Base-by-base conservation (phyloP, 2,797 vertebrate species). In the Tapera naevia region DNA sequence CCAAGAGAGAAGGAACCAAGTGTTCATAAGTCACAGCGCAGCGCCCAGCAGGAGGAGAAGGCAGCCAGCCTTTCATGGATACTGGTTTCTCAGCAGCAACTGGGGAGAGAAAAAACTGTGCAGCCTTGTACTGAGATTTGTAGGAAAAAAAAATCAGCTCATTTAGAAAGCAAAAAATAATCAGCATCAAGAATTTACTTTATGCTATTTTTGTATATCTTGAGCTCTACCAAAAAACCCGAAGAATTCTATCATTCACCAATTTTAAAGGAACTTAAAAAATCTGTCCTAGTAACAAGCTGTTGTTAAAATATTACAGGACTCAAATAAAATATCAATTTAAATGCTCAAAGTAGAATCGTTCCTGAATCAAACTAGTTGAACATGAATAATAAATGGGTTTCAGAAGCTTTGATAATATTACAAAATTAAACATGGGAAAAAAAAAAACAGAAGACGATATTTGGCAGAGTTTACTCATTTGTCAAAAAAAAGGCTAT, bases 1-100 rank as follows among this genome's bases (percentile, higher is more conserved):
- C 0, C 0, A 9, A 16, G 13, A 24, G 30, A 64, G 60, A 64
- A 33, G 12, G 24, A 88, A 41, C 2, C 11, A 33, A 72, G 17
- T 17, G 41, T 39, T 76, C 11, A 45, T 13, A 56, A 57, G 37
- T 39, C 24, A 41, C 60, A 82, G 27, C 18, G 43, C n/a, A 33
- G 11, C 3, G 61, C 28, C 32, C 1, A 70, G 37, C 7, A 72
- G 41, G 22, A 79, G 8, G 5, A 81, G 16, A 50, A 33, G 21
- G 27, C 33, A 67, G 22, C 9, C 56, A 58, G 25, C 18, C n/a
- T 92, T 58, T 41, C 9, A 39, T 0, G 1, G 30, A 43, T 7
- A 33, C n/a, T 11, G 12, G 21, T 14, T 72, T 46, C 23, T 78
- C 60, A 32, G 18, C 17, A 15, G 43, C 61, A 71, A 66, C 1